Conservation (phyloP, 2,797 vertebrate genomes). For the Mormyrops attenuatus region DNA sequence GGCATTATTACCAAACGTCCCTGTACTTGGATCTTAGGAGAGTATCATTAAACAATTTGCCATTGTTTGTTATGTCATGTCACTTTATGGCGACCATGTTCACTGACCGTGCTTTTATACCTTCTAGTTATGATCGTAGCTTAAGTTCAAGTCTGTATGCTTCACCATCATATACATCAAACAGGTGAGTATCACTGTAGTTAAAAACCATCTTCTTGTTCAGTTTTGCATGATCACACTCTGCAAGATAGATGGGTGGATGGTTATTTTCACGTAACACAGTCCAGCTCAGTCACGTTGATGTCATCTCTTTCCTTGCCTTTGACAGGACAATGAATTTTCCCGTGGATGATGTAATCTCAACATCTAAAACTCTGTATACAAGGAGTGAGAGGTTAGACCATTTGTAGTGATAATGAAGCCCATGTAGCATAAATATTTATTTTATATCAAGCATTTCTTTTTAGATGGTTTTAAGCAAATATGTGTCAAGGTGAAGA, state of each 20-base stretch:
- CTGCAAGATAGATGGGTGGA: not conserved
- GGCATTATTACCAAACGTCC: not conserved
- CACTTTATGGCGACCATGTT: not conserved
- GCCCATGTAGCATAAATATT: not conserved
- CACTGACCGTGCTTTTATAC: constrained; percentile 25
- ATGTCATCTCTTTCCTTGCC: not conserved
- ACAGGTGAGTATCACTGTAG: constrained; percentile 48
- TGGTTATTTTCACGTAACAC: not conserved
- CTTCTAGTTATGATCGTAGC: constrained; percentile 54
- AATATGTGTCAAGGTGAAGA: not conserved
- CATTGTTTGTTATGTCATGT: not conserved
- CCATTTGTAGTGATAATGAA: not conserved
- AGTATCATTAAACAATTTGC: not conserved
- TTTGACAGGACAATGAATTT: constrained; percentile 45
- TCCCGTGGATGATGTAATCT: constrained; percentile 51
- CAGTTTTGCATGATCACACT: not conserved
- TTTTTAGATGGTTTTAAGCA: not conserved
- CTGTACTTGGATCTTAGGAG: not conserved
- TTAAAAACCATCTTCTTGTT: not conserved
- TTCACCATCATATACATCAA: constrained; percentile 51
- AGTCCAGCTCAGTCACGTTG: not conserved
- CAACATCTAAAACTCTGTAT: constrained; percentile 68
- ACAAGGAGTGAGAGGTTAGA: constrained; percentile 66
- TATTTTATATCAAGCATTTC: not conserved
- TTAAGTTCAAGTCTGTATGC: constrained; percentile 50